Base-by-base conservation (phyloP, 2,113 vertebrate species). In the Rhombomys opimus region DNA sequence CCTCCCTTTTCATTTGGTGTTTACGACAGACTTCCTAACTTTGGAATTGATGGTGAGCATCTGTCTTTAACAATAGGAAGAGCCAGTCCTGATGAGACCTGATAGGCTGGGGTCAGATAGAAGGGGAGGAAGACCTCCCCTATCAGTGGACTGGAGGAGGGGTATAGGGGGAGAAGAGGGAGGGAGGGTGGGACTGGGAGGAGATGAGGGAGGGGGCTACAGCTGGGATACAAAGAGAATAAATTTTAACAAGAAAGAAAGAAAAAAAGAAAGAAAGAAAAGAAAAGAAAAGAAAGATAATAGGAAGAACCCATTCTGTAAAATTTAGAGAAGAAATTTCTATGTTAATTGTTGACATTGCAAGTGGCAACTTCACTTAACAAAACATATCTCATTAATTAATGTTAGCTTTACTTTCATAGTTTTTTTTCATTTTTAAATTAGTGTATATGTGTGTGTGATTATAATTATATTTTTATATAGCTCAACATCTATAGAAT, bases 341-440 rank as follows among this genome's bases (percentile, higher is more conserved):
- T 20, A 25, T 20, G 32, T 54, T 20, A 86, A 50, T 20, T 15
- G 10, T 25, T 30, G 32, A 30, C 12, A 67, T 11, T 59, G 20
- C 1, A n/a, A 86, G n/a, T 46, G 59, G 17, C 32, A 57, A 32
- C 88, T 88, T 84, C 17, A 46, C 65, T 90, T 61, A 89, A 89
- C 57, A 9, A 68, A 89, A 67, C 2, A 72, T 38, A 20, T 59
- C 93, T 87, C 54, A 94, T 90, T 54, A 85, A 67, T 76, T 82
- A 63, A 85, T 54, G 50, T 78, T 80, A 94, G 68, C 57, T 85
- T 96, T 75, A 15, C n/a, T 67, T 91, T 93, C 25, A n/a, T 32
- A 84, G 3, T 54, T 54, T 2, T 93, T 95, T 77, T 90, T n/a
- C 25, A 38, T 86, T 94, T 89, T 18, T 52, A 30, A 72, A 61